phyloP scores from a whole-genome alignment of 2,113 vertebrate genomes.

The Spilogale gracilis region DNA sequence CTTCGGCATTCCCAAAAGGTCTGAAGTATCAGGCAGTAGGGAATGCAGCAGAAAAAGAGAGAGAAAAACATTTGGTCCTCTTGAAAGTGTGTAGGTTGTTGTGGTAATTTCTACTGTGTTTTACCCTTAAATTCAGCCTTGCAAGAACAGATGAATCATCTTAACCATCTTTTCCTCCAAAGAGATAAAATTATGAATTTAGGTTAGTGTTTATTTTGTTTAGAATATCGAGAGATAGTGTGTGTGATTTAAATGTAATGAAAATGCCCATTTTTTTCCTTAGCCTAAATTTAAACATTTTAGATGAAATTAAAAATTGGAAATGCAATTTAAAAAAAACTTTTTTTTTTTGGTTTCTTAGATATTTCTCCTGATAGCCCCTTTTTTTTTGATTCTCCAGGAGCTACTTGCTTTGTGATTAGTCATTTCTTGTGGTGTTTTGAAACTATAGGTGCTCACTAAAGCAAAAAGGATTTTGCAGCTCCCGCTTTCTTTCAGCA shows the following conservation, averaged over 20 bases:
- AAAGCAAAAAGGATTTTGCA: neutral
- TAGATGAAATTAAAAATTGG: constrained; percentile 25
- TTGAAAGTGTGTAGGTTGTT: neutral
- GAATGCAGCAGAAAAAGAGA: neutral
- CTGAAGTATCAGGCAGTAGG: neutral
- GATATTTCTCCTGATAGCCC: neutral
- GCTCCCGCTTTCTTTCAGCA: neutral
- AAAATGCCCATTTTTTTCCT: neutral
- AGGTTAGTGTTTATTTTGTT: neutral
- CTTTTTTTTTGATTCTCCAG: neutral
- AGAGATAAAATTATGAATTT: neutral
- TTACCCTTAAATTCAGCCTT: neutral
- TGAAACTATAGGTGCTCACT: neutral
- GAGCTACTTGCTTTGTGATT: neutral
- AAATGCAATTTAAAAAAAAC: neutral
- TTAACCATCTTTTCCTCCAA: neutral
- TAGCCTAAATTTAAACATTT: constrained; percentile 2
- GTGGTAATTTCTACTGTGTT: neutral
- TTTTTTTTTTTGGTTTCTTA: neutral
- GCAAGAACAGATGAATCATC: neutral
- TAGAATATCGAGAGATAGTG: neutral
- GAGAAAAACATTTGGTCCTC: neutral
- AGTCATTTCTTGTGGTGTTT: neutral
- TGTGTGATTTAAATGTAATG: neutral
- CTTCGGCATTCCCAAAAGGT: neutral